Evolutionary conservation across 2,113 vertebrate genomes (phyloP).

Genomic region (Anguilla rostrata): DNA sequence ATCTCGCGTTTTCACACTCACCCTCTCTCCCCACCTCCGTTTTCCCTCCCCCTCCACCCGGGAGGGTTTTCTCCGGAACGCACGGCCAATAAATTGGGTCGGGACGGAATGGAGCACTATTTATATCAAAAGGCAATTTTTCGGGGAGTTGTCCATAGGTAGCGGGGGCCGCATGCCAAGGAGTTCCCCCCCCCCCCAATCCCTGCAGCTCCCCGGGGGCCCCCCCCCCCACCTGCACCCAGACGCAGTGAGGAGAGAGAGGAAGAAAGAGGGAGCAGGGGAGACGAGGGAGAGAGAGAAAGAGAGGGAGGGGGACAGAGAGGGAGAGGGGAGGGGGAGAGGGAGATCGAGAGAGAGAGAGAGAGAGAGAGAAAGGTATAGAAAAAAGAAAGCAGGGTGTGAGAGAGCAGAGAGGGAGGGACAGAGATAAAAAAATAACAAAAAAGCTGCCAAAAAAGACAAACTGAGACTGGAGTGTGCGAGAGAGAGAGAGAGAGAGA

Average conservation of each 20-base stretch:
- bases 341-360: conserved; percentile 27
- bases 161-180: conserved; percentile 50
- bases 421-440: not conserved
- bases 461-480: not conserved
- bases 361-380: not conserved
- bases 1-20: conserved; percentile 27
- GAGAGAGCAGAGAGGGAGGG: not conserved
- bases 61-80: conserved; percentile 62
- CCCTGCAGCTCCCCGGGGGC: conserved; percentile 31
- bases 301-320: not conserved
- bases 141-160: conserved; percentile 61
- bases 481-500: conserved; percentile 17
- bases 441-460: not conserved
- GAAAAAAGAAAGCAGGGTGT: not conserved
- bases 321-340: not conserved
- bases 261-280: conserved; percentile 19
- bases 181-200: conserved; percentile 50
- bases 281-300: conserved; percentile 3
- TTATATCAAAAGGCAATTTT: conserved; percentile 73
- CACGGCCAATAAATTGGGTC: conserved; percentile 72
- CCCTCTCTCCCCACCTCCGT: not conserved
- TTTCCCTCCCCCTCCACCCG: conserved; percentile 39
- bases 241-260: not conserved
- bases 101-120: conserved; percentile 65
- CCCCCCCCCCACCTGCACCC: conserved; percentile 2